Percentiles rank a stretch among this genome's conserved stretches.
phyloP scores from a whole-genome alignment of 53 echinoderm and acorn worm species.

The Holothuria leucospilota region DNA sequence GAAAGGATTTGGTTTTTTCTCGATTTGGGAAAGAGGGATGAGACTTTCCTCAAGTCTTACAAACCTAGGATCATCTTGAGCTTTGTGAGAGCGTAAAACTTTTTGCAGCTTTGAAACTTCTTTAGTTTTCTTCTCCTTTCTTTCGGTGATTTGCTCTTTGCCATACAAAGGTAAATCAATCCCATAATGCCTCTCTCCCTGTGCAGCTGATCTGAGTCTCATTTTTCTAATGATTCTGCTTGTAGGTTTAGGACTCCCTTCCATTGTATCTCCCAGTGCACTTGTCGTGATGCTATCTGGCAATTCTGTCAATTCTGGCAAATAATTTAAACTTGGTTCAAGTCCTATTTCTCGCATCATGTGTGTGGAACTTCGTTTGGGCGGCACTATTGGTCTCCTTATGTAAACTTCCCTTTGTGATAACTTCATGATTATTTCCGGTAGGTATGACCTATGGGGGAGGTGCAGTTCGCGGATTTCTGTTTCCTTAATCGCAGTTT shows the following conservation, averaged over 20 bases:
- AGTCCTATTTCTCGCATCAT: conserved; percentile 59
- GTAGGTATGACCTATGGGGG: conserved; percentile 81
- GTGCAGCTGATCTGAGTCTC: neutral
- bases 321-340: conserved; percentile 12
- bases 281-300: neutral
- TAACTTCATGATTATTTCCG: conserved; percentile 86
- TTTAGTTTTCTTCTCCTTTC: conserved; percentile 59
- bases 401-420: conserved; percentile 78
- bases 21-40: too few relatives aligned
- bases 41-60: too few relatives aligned
- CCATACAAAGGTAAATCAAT: conserved; percentile 75
- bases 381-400: conserved; percentile 73
- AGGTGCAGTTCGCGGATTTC: conserved; percentile 87
- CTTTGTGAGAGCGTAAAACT: conserved; percentile 60
- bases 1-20: too few relatives aligned
- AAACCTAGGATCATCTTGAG: conserved; percentile 69
- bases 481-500: conserved; percentile 86
- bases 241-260: neutral
- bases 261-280: too few relatives aligned
- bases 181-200: conserved; percentile 55
- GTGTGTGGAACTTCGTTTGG: conserved; percentile 54
- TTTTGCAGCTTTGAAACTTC: conserved; percentile 63
- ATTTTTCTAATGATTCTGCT: neutral
- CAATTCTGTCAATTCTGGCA: neutral
- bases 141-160: conserved; percentile 66